Percentiles rank a stretch among this genome's conserved stretches.
phyloP scores from a whole-genome alignment of 2,797 vertebrate genomes.

The Rhinoraja longicauda region DNA sequence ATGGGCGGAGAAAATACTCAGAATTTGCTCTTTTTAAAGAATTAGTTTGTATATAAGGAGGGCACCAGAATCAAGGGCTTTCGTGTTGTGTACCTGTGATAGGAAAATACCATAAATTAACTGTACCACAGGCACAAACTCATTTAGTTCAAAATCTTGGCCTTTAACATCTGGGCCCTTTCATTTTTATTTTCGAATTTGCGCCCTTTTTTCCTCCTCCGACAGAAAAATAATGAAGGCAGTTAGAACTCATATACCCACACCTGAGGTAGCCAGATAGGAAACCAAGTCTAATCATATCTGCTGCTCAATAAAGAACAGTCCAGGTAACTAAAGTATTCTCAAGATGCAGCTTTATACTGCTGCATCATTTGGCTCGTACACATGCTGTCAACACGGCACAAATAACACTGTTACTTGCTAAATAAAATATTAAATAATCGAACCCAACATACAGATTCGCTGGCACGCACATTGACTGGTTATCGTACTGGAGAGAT shows the following conservation, averaged over 20 bases:
- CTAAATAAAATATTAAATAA: background rate
- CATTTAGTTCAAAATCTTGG: background rate
- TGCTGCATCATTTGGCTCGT: constrained; percentile 2
- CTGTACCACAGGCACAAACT: background rate
- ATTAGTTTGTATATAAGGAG: background rate
- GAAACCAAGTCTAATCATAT: constrained; percentile 9
- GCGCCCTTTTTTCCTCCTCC: background rate
- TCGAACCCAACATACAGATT: background rate
- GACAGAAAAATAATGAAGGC: constrained; percentile 22
- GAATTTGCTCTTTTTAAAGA: background rate
- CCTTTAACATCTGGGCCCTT: background rate
- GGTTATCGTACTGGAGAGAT: background rate
- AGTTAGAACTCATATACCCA: background rate
- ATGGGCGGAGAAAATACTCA: background rate
- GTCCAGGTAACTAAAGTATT: constrained; percentile 7
- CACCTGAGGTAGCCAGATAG: constrained; percentile 27
- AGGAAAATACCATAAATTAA: background rate
- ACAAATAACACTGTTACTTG: constrained; percentile 1
- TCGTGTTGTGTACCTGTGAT: background rate
- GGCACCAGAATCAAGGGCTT: background rate
- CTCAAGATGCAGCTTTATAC: background rate
- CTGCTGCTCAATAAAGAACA: constrained; percentile 9
- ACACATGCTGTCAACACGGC: background rate
- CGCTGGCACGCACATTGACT: background rate
- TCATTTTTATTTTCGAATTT: background rate